Percentiles rank a stretch among this genome's conserved stretches.
phyloP scores from a whole-genome alignment of 2,888 invertebrate species.

The Steinernema carpocapsae region DNA sequence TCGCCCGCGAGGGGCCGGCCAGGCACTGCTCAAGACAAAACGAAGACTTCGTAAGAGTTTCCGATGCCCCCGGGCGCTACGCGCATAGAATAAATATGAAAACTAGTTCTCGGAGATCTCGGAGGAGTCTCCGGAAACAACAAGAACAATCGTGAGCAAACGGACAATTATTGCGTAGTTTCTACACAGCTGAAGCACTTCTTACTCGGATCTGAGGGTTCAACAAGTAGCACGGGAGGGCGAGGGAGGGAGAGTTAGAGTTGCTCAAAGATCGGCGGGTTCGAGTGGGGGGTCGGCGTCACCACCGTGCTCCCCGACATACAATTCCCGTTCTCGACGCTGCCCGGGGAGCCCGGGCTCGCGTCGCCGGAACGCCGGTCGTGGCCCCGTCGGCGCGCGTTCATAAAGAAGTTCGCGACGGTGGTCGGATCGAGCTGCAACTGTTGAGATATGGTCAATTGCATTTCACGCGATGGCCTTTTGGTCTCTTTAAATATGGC shows the following conservation, averaged over 20 bases:
- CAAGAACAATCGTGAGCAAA: background rate
- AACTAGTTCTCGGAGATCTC: background rate
- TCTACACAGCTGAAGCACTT: conserved; percentile 25
- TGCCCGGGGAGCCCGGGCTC: background rate
- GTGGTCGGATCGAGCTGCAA: conserved; percentile 66
- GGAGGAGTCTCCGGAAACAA: background rate
- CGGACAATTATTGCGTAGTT: background rate
- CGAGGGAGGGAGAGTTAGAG: background rate
- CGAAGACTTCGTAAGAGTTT: background rate
- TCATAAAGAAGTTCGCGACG: conserved; percentile 98
- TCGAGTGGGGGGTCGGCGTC: background rate
- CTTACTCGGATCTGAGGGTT: background rate
- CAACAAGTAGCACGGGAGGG: too few species aligned
- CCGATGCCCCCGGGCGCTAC: conserved; percentile 11
- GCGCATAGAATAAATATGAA: background rate
- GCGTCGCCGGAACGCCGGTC: conserved; percentile 85
- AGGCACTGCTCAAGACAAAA: conserved; percentile 13
- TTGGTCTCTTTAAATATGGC: conserved; percentile 68
- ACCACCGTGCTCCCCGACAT: background rate
- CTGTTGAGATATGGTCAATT: conserved; percentile 67
- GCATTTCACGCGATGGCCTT: conserved; percentile 67
- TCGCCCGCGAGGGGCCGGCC: background rate
- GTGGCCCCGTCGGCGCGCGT: conserved; percentile 85
- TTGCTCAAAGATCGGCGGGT: conserved; percentile 29
- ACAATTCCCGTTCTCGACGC: conserved; percentile 1